phyloP scores from a whole-genome alignment of 2,888 invertebrate genomes.

The Diarsia rubi region DNA sequence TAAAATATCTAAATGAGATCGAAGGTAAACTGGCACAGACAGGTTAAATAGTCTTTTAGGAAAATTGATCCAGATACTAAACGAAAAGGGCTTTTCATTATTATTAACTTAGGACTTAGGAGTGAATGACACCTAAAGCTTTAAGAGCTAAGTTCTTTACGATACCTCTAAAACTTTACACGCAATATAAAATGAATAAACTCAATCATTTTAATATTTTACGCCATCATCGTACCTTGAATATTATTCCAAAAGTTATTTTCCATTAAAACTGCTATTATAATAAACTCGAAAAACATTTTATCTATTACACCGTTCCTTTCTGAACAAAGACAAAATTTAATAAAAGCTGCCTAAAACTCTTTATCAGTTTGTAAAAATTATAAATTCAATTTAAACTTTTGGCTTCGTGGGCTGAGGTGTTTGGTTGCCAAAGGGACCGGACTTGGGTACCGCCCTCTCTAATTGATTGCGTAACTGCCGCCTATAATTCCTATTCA shows the following conservation, averaged over 20 bases:
- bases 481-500: conserved; percentile 75
- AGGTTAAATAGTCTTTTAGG: conserved; percentile 2
- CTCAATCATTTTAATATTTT: conserved; percentile 18
- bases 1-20: conserved; percentile 33
- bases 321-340: conserved; percentile 41
- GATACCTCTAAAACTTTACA: conserved; percentile 38
- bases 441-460: conserved; percentile 78
- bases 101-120: neutral
- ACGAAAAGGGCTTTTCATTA: neutral
- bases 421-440: conserved; percentile 71
- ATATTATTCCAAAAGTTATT: conserved; percentile 40
- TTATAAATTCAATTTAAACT: conserved; percentile 54
- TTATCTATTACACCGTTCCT: conserved; percentile 41
- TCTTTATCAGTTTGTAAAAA: conserved; percentile 52
- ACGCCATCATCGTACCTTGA: conserved; percentile 16
- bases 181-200: conserved; percentile 46
- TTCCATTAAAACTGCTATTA: conserved; percentile 30
- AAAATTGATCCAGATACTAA: conserved; percentile 30
- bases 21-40: neutral
- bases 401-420: conserved; percentile 71
- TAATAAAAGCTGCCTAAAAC: conserved; percentile 45
- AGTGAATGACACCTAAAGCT: conserved; percentile 14
- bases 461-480: conserved; percentile 89
- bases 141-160: conserved; percentile 21
- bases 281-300: conserved; percentile 45